Conservation (phyloP, 2,888 invertebrate genomes). For the Xestoiulus laeticollis region DNA sequence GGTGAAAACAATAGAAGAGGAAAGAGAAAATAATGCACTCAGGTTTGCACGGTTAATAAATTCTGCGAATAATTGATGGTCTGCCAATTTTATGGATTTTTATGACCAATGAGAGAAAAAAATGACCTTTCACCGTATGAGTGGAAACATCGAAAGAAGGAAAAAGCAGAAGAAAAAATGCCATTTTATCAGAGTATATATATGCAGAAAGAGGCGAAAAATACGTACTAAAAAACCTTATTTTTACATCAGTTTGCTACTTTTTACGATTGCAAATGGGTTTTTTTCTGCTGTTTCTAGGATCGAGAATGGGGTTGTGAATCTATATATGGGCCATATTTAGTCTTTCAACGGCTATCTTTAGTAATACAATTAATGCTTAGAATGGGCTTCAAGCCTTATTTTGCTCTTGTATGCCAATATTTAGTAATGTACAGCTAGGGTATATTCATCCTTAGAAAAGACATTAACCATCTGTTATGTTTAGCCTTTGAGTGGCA, state of each 20-base stretch:
- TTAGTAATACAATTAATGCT: too few species aligned
- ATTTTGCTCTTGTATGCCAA: too few species aligned
- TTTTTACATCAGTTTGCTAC: background rate
- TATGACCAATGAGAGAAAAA: background rate
- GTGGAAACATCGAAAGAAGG: background rate
- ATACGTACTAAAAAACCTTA: background rate
- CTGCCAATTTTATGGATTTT: slow-evolving; percentile 16
- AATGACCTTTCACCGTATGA: background rate
- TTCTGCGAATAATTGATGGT: background rate
- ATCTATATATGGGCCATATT: too few species aligned
- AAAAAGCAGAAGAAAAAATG: background rate
- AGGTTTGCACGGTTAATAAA: background rate
- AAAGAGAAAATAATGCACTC: background rate
- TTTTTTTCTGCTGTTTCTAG: background rate
- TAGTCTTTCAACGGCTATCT: too few species aligned
- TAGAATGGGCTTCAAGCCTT: too few species aligned
- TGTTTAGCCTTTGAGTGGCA: too few species aligned
- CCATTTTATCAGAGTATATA: background rate
- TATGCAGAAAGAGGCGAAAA: background rate
- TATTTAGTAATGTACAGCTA: too few species aligned
- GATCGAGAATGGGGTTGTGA: background rate
- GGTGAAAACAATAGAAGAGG: slow-evolving; percentile 16
- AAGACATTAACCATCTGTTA: too few species aligned
- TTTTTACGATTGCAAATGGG: background rate
- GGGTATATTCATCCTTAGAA: too few species aligned